phyloP scores from a whole-genome alignment of 2,113 vertebrate species.

The Barbus barbus region DNA sequence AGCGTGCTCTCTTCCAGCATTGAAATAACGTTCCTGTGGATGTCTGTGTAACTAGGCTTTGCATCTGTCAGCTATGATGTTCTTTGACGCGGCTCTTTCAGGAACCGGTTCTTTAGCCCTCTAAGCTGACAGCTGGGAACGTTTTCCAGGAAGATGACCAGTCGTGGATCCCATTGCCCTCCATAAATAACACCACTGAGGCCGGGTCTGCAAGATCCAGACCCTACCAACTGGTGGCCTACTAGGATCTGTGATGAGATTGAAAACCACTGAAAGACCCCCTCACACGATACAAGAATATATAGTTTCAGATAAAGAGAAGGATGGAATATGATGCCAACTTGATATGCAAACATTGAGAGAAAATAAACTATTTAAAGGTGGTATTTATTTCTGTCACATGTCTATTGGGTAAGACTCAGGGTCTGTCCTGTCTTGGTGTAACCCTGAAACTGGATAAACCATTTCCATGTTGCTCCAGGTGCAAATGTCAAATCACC shows the following conservation, averaged over 20 bases:
- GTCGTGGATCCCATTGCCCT: constrained; percentile 50
- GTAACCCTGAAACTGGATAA: not conserved
- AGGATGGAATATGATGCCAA: not conserved
- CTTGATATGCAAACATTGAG: too few relatives aligned
- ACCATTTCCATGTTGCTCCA: not conserved
- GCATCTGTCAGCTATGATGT: constrained; percentile 50
- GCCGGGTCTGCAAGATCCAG: constrained; percentile 35
- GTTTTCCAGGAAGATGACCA: constrained; percentile 53
- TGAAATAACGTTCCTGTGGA: not conserved
- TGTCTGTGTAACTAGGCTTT: not conserved
- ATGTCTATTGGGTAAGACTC: not conserved
- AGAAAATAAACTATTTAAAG: not conserved
- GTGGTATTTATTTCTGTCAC: not conserved
- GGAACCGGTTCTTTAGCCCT: constrained; percentile 32
- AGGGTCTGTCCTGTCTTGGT: not conserved
- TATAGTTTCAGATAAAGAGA: not conserved
- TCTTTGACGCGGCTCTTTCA: constrained; percentile 35
- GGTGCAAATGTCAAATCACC: not conserved
- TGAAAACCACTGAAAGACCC: not conserved
- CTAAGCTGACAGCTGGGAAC: constrained; percentile 63
- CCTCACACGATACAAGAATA: not conserved
- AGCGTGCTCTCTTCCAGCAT: not conserved
- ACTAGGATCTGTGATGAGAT: not conserved
- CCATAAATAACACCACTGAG: constrained; percentile 49
- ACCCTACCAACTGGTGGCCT: constrained; percentile 7